Conservation (phyloP, 2,888 invertebrate species). For the Acanthacorydalis orientalis region DNA sequence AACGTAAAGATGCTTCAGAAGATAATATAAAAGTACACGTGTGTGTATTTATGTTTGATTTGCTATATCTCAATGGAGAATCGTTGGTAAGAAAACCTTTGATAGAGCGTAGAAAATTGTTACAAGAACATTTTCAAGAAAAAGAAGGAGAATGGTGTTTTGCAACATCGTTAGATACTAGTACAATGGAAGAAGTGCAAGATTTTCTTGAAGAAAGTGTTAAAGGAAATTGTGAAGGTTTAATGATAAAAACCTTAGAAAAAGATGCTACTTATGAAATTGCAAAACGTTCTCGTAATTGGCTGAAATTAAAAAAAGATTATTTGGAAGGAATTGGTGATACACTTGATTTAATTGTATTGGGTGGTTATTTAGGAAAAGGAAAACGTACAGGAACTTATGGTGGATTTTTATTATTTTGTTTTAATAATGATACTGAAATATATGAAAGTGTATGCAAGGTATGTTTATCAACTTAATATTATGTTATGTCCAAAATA, state of each 20-base stretch:
- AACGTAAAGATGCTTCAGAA: conserved; percentile 60
- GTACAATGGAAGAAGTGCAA: conserved; percentile 78
- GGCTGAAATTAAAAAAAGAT: conserved; percentile 95
- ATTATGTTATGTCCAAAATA: neutral
- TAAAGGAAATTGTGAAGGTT: conserved; percentile 92
- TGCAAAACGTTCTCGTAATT: conserved; percentile 83
- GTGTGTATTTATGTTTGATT: conserved; percentile 92
- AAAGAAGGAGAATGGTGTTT: conserved; percentile 73
- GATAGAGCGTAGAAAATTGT: conserved; percentile 48
- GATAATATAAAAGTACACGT: conserved; percentile 52
- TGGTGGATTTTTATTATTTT: conserved; percentile 91
- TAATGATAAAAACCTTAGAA: conserved; percentile 93
- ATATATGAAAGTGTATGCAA: conserved; percentile 88
- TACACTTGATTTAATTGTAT: conserved; percentile 86
- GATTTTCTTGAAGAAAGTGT: conserved; percentile 88
- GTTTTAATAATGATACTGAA: conserved; percentile 78
- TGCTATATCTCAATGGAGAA: conserved; percentile 79
- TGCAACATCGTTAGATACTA: conserved; percentile 69
- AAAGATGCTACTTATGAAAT: conserved; percentile 91
- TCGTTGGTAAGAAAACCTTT: conserved; percentile 69
- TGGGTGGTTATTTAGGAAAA: conserved; percentile 85
- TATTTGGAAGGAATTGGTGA: conserved; percentile 94
- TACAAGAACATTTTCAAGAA: conserved; percentile 53
- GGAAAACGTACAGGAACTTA: conserved; percentile 86
- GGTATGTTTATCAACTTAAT: conserved; percentile 28